Percentiles rank a stretch among this genome's conserved stretches.
phyloP scores from a whole-genome alignment of 2,888 invertebrate species.

The Mantis religiosa region DNA sequence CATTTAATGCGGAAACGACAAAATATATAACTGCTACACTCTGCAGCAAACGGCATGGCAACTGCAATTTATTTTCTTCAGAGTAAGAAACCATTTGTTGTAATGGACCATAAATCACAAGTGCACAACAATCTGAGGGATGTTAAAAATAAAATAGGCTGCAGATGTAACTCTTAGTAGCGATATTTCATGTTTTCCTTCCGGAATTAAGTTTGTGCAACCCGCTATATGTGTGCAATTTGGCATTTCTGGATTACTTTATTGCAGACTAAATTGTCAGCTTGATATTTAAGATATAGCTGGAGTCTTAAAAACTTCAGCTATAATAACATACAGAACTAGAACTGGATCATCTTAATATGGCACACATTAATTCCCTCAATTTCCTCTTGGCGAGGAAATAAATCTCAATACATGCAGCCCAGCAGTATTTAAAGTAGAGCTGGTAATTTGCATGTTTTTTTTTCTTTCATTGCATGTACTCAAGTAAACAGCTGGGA shows the following conservation, averaged over 20 bases:
- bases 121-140: neutral
- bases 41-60: neutral
- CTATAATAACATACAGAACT: neutral
- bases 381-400: too few species aligned
- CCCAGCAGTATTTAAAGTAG: too few species aligned
- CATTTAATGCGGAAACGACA: neutral
- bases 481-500: too few species aligned
- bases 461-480: too few species aligned
- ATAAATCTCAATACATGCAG: too few species aligned
- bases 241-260: neutral
- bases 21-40: neutral
- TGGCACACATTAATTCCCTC: too few species aligned
- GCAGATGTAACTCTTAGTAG: neutral
- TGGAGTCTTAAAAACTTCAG: neutral
- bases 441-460: too few species aligned
- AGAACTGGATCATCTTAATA: neutral
- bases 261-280: neutral
- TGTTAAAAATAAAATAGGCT: neutral
- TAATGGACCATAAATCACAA: neutral
- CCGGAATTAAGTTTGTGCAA: neutral
- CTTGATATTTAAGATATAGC: neutral
- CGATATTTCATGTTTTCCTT: neutral
- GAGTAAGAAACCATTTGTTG: neutral
- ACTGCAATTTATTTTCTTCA: neutral
- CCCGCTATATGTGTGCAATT: neutral